Conservation (phyloP, 2,888 invertebrate species). For the Plebejus melissa region DNA sequence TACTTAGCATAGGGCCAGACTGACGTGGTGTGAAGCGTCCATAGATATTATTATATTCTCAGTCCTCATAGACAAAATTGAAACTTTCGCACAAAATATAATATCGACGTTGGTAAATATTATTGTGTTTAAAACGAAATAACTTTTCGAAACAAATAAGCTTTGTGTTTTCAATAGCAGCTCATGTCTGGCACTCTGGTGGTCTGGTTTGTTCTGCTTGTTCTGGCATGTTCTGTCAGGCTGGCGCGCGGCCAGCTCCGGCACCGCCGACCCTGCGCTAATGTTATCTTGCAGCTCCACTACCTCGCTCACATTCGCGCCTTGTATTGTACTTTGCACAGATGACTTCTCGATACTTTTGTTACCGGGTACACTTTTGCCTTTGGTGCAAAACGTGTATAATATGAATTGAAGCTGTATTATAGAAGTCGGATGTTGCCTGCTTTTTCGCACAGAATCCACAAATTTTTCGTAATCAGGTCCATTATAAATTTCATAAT, state of each 20-base stretch:
- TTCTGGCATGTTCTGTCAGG: neutral
- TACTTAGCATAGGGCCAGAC: too few species aligned
- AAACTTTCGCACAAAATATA: neutral
- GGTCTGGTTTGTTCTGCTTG: neutral
- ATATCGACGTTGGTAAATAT: neutral
- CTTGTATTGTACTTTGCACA: neutral
- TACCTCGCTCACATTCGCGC: neutral
- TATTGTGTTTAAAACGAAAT: neutral
- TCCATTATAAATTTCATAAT: too few species aligned
- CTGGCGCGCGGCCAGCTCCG: conserved; percentile 7
- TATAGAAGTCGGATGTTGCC: too few species aligned
- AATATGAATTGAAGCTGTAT: too few species aligned
- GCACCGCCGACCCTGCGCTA: neutral
- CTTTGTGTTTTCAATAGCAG: conserved; percentile 1
- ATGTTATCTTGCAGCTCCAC: neutral
- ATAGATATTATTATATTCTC: too few species aligned
- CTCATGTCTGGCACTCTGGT: neutral
- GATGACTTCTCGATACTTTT: neutral
- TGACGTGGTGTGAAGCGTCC: too few species aligned
- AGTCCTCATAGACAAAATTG: neutral
- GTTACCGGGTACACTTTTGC: too few species aligned
- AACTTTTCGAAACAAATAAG: neutral
- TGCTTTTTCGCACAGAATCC: too few species aligned
- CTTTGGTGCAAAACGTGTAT: too few species aligned
- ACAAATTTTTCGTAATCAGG: too few species aligned